Evolutionary conservation across 2,888 invertebrate species (phyloP), one percentile per base, ranked within the genome.

Genomic region (Rosalia funebris): DNA sequence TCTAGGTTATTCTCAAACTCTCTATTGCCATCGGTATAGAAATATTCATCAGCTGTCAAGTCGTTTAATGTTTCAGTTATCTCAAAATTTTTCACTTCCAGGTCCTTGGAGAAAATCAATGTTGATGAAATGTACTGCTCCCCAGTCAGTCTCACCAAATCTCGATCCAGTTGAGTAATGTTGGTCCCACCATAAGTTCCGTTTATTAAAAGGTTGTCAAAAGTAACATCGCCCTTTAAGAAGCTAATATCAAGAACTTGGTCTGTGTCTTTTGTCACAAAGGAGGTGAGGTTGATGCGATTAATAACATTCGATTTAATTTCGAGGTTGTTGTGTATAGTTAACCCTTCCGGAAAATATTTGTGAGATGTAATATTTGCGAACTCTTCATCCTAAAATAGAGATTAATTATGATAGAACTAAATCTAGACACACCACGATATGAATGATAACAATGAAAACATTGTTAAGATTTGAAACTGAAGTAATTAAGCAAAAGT

Each of bases 251-350:
- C 70, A 0, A 88, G 70, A 0, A 74, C 66, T 75, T 88, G 87
- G 1, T 81, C 75, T 0, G 83, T 83, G 46, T 84, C 80, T 60
- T 79, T 77, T 1, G 85, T 84, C 0, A 86, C 72, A 60, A 87
- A 83, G 1, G 82, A 76, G 0, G 81, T 71, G 0, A 86, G 61
- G 0, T 77, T 66, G 55, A 84, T 81, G 10, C 79, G 77, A 66
- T 83, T 86, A 0, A 88, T 78, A 1, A 68, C 68, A 2, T 78
- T 77, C 9, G 83, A 82, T 17, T 70, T 59, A 0, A 87, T 73
- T 19, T 78, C 71, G 1, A 84, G 65, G 58, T 82, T 80, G 3
- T 79, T 73, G 1, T 76, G 72, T 44, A 84, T 75, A 4, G 68
- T 69, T 0, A 87, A 73, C 0, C 80, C 75, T 14, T 77, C 69